A percentile compares a stretch with the other conserved stretches of the same genome.
These are phyloP conservation scores for Phylloscopus trochiloides DNA, from an alignment of 2,113 vertebrate species.

Conservation along the genomic window DNA sequence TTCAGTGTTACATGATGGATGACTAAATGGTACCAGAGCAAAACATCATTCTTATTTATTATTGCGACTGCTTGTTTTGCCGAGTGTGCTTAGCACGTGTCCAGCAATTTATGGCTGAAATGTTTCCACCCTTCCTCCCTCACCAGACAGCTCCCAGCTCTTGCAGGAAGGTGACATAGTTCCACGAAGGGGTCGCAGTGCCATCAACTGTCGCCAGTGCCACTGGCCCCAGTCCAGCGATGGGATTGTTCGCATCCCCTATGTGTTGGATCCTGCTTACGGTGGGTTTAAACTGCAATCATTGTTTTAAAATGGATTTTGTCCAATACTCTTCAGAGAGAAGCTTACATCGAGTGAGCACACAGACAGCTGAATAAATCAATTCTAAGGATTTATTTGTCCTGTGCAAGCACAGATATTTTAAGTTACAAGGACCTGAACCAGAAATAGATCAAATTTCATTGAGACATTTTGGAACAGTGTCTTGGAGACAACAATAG, in stretches of 20 bases:
- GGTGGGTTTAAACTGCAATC: constrained; percentile 41
- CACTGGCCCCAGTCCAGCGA: constrained; percentile 80
- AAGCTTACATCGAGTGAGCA: background rate
- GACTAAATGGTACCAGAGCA: background rate
- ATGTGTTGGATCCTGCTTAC: constrained; percentile 77
- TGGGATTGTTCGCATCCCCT: constrained; percentile 82
- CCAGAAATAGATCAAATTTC: background rate
- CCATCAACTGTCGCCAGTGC: constrained; percentile 78
- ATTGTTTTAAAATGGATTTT: background rate
- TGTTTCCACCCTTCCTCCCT: background rate
- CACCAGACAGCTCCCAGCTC: constrained; percentile 13
- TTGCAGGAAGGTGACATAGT: constrained; percentile 79
- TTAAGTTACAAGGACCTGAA: background rate
- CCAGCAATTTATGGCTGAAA: background rate
- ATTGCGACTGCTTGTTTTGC: background rate
- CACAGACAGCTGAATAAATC: background rate
- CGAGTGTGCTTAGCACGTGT: background rate
- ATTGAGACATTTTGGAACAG: background rate
- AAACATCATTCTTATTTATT: background rate
- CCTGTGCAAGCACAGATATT: background rate
- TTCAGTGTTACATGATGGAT: background rate
- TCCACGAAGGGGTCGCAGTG: constrained; percentile 67
- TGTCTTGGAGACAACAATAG: background rate
- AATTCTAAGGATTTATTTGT: background rate
- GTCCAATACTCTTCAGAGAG: background rate